A percentile compares a stretch with the other conserved stretches of the same genome.
These are phyloP conservation scores for Hapalemur alaotrensis DNA, from an alignment of 2,797 vertebrate genomes.

Conservation along the genomic window DNA sequence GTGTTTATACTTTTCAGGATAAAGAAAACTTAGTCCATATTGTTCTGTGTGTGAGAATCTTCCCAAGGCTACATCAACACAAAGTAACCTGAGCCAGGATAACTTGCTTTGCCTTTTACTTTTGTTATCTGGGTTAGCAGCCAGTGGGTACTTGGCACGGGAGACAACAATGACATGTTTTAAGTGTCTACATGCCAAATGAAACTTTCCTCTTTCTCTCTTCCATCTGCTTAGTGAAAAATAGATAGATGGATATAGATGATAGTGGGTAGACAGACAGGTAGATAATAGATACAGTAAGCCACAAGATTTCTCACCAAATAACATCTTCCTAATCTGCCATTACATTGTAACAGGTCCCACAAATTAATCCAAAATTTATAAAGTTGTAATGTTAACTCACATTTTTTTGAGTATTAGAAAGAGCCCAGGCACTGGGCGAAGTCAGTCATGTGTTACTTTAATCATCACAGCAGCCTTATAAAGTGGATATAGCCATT, in stretches of 20 bases:
- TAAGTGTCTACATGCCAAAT: not conserved
- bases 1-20: not conserved
- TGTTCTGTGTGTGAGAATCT: not conserved
- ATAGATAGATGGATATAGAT: not conserved
- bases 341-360: not conserved
- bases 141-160: not conserved
- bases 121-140: not conserved
- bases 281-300: too few species aligned
- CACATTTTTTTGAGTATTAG: constrained; percentile 14
- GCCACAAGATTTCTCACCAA: not conserved
- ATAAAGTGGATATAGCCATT: not conserved
- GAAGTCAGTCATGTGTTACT: not conserved
- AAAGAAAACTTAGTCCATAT: not conserved
- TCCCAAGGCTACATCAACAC: not conserved
- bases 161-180: not conserved
- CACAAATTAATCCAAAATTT: not conserved
- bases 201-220: not conserved
- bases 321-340: not conserved
- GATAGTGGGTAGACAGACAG: not conserved
- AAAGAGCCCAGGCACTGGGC: not conserved
- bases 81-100: not conserved
- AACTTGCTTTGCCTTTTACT: not conserved
- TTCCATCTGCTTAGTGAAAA: not conserved
- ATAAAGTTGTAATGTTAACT: not conserved
- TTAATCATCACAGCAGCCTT: not conserved